Evolutionary conservation across 2,888 invertebrate genomes (phyloP).

Genomic region (Amiota minor): DNA sequence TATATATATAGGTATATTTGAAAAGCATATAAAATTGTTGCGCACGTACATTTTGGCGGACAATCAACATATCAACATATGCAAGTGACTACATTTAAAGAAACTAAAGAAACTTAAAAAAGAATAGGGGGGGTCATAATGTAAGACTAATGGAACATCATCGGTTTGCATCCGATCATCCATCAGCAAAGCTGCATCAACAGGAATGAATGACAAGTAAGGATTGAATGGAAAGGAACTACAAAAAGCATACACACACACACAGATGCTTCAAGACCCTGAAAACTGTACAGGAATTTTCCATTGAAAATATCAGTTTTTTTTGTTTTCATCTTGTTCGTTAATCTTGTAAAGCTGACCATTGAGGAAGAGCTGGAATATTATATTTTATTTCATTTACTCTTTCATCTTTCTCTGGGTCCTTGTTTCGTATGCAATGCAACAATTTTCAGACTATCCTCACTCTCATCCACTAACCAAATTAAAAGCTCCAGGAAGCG

Average conservation of each 20-base stretch:
- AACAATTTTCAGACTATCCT: no score
- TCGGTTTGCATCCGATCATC: constrained; percentile 44
- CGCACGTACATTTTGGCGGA: not conserved
- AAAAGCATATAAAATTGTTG: not conserved
- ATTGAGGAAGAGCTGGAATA: no score
- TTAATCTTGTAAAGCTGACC: not conserved
- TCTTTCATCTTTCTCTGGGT: no score
- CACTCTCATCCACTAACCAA: no score
- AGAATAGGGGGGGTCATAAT: not conserved
- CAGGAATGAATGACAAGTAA: not conserved
- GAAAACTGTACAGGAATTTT: constrained; percentile 6
- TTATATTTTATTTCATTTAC: no score
- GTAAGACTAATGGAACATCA: constrained; percentile 46
- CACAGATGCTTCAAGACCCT: not conserved
- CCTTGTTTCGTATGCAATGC: no score
- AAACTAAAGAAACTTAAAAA: not conserved
- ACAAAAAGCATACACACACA: constrained; percentile 8
- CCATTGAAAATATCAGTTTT: constrained; percentile 31
- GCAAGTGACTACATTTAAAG: no score
- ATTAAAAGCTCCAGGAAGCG: no score
- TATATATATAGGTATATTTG: no score
- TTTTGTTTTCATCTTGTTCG: constrained; percentile 29
- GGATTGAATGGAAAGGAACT: not conserved
- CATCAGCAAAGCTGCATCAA: constrained; percentile 35
- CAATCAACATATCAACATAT: no score